Conservation (phyloP, 1,140 invertebrate species). For the Brevipalpus yothersi region DNA sequence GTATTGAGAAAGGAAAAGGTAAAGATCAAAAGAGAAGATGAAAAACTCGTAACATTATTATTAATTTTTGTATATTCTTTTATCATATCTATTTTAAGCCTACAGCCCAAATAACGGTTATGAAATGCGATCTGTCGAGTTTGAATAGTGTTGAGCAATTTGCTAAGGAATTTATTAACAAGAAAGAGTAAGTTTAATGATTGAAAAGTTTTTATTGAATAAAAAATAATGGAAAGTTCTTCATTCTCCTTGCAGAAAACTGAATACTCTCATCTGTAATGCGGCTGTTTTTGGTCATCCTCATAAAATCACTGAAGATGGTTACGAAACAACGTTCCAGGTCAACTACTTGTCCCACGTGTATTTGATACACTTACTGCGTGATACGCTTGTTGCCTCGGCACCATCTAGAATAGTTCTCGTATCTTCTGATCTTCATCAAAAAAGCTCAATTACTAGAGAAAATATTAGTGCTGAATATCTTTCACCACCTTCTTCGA, state of each 20-base stretch:
- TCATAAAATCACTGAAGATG: constrained; percentile 51
- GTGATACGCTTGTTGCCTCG: constrained; percentile 38
- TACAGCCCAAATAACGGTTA: constrained; percentile 34
- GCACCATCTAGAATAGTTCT: constrained; percentile 50
- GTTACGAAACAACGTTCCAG: constrained; percentile 67
- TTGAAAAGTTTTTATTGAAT: too few species aligned
- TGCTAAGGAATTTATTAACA: constrained; percentile 32
- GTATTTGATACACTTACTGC: constrained; percentile 48
- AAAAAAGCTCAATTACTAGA: constrained; percentile 34
- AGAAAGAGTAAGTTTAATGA: constrained; percentile 28
- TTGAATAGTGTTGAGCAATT: constrained; percentile 45
- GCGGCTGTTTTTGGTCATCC: constrained; percentile 62
- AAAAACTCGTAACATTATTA: too few species aligned
- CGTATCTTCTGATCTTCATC: constrained; percentile 74
- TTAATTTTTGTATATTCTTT: too few species aligned
- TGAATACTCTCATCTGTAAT: constrained; percentile 71
- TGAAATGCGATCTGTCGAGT: constrained; percentile 44
- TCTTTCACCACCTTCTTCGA: constrained; percentile 23
- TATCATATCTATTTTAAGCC: constrained; percentile 18
- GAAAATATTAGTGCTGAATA: constrained; percentile 32
- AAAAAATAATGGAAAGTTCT: too few species aligned
- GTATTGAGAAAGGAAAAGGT: constrained; percentile 36
- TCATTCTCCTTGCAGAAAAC: constrained; percentile 27
- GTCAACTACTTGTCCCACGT: constrained; percentile 46
- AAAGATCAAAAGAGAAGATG: background rate